Base-by-base conservation (phyloP, 2,797 vertebrate genomes). In the Staurois parvus region DNA sequence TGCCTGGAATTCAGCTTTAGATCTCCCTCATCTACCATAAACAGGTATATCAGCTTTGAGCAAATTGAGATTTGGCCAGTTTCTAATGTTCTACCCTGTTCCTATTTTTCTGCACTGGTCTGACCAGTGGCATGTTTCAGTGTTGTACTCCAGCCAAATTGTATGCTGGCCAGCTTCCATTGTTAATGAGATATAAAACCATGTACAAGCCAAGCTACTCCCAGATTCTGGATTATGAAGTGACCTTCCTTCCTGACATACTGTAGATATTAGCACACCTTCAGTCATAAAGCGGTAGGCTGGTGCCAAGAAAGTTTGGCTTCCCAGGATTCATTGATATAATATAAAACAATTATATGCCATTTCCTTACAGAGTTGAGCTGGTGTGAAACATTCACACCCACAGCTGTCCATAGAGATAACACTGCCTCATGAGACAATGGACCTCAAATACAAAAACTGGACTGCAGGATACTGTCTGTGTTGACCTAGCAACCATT, bases 291-390 rank as follows among this genome's bases (percentile, higher is more conserved):
- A 80, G 67, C 78, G 1, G 19, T 6, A 17, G 12, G 17, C 67
- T 2, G 21, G 45, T 80, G 78, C 78, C 78, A 80, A 70, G 30
- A 80, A 70, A 32, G 11, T n/a, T n/a, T n/a, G 40, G 29, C 45
- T 80, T 70, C 78, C 78, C 66, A 29, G 78, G 78, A 80, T 80
- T 70, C 67, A 52, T 52, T 69, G 56, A 70, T 40, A 80, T 67
- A 80, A 80, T 30, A 34, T 52, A 52, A n/a, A 42, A 80, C 78
- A 80, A 80, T 80, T 56, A 28, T 68, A 26, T 70, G 68, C 69
- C 67, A 69, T 52, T 70, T 70, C 78, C 78, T 80, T 48, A 52
- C 48, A 79, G 28, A 52, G 77, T 0, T 0, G 59, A 9, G 59
- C 64, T 70, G n/a, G 48, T 56, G 78, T 45, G 40, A 48, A 40